A percentile compares a stretch with the other conserved stretches of the same genome.
These are phyloP conservation scores for Clavelina lepadiformis DNA, from an alignment of 23 tunicate genomes.

Conservation along the genomic window DNA sequence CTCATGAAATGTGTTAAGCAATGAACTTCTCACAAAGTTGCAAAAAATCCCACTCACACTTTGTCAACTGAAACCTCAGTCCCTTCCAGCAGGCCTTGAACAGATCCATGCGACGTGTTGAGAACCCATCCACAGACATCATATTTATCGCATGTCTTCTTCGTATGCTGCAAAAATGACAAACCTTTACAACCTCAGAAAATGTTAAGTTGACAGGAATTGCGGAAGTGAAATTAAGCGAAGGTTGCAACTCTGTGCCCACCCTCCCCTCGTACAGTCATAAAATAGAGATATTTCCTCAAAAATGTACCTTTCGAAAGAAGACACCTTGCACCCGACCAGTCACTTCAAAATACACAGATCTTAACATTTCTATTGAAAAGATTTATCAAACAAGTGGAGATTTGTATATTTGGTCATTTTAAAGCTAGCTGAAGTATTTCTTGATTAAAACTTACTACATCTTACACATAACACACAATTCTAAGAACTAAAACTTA, in stretches of 20 bases:
- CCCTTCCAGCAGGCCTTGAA: conserved; percentile 85
- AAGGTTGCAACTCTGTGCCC: too few relatives aligned
- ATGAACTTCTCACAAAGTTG: neutral
- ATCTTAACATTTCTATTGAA: too few relatives aligned
- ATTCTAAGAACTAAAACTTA: too few relatives aligned
- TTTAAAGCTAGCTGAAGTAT: too few relatives aligned
- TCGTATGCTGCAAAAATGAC: conserved; percentile 67
- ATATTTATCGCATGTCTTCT: conserved; percentile 63
- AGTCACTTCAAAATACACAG: conserved; percentile 66
- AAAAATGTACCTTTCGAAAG: conserved; percentile 54
- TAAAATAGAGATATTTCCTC: neutral
- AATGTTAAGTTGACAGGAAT: neutral
- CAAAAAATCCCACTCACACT: conserved; percentile 25
- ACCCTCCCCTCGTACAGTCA: too few relatives aligned
- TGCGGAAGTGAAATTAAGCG: too few relatives aligned
- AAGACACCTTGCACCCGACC: conserved; percentile 95
- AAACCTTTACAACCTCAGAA: neutral
- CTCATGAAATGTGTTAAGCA: neutral
- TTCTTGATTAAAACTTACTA: too few relatives aligned
- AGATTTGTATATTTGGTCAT: too few relatives aligned
- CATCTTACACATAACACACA: too few relatives aligned
- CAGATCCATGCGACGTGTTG: conserved; percentile 72
- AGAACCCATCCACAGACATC: conserved; percentile 84
- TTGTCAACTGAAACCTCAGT: conserved; percentile 4
- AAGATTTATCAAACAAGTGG: too few relatives aligned